Conservation (phyloP, 2,113 vertebrate species). For the Aptenodytes forsteri region DNA sequence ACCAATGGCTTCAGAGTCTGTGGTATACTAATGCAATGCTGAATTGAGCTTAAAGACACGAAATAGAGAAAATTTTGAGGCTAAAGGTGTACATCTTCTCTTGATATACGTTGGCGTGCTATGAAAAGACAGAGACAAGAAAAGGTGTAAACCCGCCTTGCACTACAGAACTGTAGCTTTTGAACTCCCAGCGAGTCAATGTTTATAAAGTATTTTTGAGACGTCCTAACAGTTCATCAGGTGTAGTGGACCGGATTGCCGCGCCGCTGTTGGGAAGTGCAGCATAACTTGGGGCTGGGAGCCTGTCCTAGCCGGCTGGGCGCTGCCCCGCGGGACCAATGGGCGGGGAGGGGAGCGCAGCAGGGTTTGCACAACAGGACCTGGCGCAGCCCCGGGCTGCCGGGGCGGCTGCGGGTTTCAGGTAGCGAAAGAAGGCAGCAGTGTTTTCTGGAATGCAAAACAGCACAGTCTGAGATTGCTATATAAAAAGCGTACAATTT, state of each 20-base stretch:
- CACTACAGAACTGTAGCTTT: neutral
- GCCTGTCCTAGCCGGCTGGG: neutral
- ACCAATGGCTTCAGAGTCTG: neutral
- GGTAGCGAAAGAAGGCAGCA: slow-evolving; percentile 70
- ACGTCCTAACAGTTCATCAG: neutral
- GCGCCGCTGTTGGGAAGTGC: neutral
- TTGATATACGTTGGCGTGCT: fast-evolving
- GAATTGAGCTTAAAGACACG: neutral
- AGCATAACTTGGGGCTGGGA: neutral
- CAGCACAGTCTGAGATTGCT: slow-evolving; percentile 6
- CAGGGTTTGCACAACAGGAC: slow-evolving; percentile 71
- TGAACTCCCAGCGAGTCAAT: fast-evolving
- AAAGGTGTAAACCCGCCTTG: neutral
- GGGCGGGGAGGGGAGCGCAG: slow-evolving; percentile 51
- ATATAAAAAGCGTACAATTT: neutral
- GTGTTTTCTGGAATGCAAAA: neutral
- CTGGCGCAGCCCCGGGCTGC: slow-evolving; percentile 67
- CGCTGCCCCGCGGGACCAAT: slow-evolving; percentile 72
- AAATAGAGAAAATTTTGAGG: neutral
- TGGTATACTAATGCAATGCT: neutral
- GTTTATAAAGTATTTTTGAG: neutral
- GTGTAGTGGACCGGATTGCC: neutral
- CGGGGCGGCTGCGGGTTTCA: slow-evolving; percentile 73
- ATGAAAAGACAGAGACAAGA: neutral
- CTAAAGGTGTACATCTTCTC: neutral